These are phyloP conservation scores for Phrynocephalus guinanensis DNA, from an alignment of 2,797 vertebrate genomes.

Conservation along the genomic window DNA sequence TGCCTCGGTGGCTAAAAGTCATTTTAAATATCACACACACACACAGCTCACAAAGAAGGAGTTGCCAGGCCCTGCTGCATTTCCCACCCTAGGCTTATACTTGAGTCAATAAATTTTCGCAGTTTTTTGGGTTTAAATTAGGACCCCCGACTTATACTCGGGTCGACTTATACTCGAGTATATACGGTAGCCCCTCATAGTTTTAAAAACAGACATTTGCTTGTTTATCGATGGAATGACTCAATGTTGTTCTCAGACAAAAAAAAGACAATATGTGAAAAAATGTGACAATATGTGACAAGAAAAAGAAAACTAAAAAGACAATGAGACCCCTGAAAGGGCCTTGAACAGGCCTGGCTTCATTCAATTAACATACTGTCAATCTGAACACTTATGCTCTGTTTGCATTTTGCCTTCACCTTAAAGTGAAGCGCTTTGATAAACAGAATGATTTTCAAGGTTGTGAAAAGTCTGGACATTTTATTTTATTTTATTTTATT, in stretches of 20 bases:
- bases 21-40: no score
- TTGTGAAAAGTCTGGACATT: constrained; percentile 8
- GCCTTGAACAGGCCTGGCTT: constrained; percentile 36
- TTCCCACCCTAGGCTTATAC: no score
- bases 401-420: constrained; percentile 44
- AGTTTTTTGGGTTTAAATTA: no score
- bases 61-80: no score
- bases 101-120: no score
- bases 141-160: no score
- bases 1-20: no score
- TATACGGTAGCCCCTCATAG: no score
- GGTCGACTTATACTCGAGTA: no score
- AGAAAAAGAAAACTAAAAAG: neutral
- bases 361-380: constrained; percentile 53
- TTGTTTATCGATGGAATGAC: constrained; percentile 39
- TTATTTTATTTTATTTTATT: neutral
- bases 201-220: constrained; percentile 19
- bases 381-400: constrained; percentile 51
- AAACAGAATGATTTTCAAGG: constrained; percentile 35
- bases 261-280: constrained; percentile 54
- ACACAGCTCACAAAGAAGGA: no score
- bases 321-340: constrained; percentile 39
- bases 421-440: constrained; percentile 53
- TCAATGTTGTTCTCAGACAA: constrained; percentile 45
- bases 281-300: constrained; percentile 24